Percentiles rank a stretch among this genome's conserved stretches.
Conservation (phyloP, 2,797 vertebrate genomes). For the Falco naumanni region DNA sequence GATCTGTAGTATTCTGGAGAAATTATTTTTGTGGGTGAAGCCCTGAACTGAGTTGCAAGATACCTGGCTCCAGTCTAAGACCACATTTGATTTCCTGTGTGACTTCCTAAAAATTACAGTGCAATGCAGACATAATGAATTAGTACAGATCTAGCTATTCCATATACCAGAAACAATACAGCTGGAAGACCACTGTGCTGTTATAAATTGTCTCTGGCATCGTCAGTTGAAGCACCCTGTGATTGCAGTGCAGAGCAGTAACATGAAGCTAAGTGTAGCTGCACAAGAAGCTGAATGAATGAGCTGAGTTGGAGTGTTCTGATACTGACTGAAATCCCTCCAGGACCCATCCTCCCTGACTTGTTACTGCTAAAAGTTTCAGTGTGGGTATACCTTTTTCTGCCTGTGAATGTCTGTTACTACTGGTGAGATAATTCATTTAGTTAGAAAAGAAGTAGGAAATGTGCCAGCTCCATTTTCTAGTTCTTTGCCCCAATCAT, state of each 20-base stretch:
- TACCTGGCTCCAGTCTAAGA: background rate
- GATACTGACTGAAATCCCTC: background rate
- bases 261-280: background rate
- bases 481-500: background rate
- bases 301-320: background rate
- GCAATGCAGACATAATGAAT: background rate
- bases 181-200: background rate
- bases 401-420: background rate
- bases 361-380: background rate
- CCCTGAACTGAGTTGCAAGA: background rate
- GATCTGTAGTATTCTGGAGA: too few species aligned
- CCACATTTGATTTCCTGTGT: background rate
- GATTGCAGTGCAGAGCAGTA: background rate
- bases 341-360: background rate
- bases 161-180: background rate
- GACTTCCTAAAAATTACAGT: background rate
- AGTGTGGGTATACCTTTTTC: background rate
- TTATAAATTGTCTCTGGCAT: background rate
- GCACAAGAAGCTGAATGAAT: background rate
- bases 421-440: background rate
- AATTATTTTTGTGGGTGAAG: too few species aligned
- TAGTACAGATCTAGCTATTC: background rate
- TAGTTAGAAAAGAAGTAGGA: background rate
- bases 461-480: background rate
- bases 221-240: background rate